Base-by-base conservation (phyloP, 2,113 vertebrate genomes). In the Strix aluco region DNA sequence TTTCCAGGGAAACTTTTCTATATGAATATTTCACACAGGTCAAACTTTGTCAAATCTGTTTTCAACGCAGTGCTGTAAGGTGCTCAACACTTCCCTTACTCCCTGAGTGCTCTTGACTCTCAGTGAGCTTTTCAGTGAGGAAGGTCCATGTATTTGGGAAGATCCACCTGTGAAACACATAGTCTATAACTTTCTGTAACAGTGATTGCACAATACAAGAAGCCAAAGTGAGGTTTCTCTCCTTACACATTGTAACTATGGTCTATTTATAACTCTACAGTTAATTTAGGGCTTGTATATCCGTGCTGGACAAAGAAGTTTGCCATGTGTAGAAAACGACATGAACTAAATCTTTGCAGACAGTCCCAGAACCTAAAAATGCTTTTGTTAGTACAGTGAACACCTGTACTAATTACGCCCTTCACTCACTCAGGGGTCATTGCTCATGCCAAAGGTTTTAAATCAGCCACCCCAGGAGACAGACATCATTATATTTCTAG, bases 391-490 rank as follows among this genome's bases (percentile, higher is more conserved):
- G 85, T 91, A 92, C 81, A 77, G 86, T 21, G 84, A 97, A 95
- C 96, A 97, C 97, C 96, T 97, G 97, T 97, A 95, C 94, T 93
- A 95, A 97, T 94, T 96, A 92, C 18, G 22, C 86, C 91, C 90
- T 92, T 89, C 34, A 86, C 85, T 97, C 95, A 81, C 87, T 90
- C 3, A 26, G 88, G 86, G 96, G 94, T 96, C 93, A 95, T 55
- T 70, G 75, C 88, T 92, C 72, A 75, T 93, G 95, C 95, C 94
- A 96, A 95, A 97, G 83, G 96, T 96, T 97, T 97, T 94, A 95
- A 97, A 97, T 96, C 93, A 96, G 92, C 70, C 92, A 80, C 87
- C 66, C 81, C 94, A 94, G 94, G 81, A 81, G 94, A 96, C 79
- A 91, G 91, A 82, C 86, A 87, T 82, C 59, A 77, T 88, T 94